Evolutionary conservation across 2,113 vertebrate species (phyloP).

Genomic region (Cnemophilus loriae): DNA sequence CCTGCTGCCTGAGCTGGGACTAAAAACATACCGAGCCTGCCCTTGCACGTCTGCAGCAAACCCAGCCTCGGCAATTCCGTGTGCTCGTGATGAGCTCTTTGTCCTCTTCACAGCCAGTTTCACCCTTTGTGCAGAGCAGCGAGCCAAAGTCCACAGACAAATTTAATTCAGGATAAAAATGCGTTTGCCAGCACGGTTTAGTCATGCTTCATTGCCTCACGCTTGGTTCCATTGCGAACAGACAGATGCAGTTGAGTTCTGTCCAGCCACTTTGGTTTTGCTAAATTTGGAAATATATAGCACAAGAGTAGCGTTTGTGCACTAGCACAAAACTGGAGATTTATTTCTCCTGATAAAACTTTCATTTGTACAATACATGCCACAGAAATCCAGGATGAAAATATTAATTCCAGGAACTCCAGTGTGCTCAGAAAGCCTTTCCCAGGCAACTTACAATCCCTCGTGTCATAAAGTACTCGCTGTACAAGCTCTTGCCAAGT

Average conservation of each 20-base stretch:
- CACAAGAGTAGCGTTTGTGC: background rate
- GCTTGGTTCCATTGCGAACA: background rate
- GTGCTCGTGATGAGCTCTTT: background rate
- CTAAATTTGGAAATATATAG: background rate
- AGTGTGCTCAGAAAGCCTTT: background rate
- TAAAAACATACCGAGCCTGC: background rate
- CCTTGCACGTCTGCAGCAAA: background rate
- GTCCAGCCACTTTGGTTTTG: background rate
- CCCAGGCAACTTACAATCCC: background rate
- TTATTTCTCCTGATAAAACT: background rate
- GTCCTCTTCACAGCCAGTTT: slow-evolving; percentile 15
- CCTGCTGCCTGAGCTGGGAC: background rate
- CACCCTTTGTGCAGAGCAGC: background rate
- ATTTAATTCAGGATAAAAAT: background rate
- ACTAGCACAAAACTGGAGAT: background rate
- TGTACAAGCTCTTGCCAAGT: background rate
- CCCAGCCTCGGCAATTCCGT: background rate
- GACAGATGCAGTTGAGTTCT: background rate
- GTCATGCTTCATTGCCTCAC: background rate
- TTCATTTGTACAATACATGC: background rate
- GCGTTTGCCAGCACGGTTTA: background rate
- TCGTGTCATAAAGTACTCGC: background rate
- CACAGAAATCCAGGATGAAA: background rate
- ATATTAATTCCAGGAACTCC: background rate
- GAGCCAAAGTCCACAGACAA: background rate